phyloP scores from a whole-genome alignment of 1,140 invertebrate species.

The Subanguina moxae region DNA sequence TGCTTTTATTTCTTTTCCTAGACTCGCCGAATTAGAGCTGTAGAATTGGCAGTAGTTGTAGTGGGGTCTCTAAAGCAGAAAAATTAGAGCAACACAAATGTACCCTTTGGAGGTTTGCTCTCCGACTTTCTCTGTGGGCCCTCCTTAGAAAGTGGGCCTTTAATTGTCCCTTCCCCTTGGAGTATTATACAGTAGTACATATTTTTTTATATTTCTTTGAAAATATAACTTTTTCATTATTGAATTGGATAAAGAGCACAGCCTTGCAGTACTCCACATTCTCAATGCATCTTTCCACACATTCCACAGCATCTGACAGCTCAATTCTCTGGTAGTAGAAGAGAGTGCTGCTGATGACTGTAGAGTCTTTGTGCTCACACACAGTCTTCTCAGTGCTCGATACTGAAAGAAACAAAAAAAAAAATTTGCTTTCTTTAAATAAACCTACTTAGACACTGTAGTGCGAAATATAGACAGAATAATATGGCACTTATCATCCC shows the following conservation, averaged over 20 bases:
- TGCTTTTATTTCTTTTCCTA: slow-evolving; percentile 1
- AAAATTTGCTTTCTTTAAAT: neutral
- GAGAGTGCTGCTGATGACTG: neutral
- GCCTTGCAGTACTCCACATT: slow-evolving; percentile 40
- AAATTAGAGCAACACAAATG: neutral
- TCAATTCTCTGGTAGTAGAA: slow-evolving; percentile 44
- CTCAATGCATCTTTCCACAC: slow-evolving; percentile 49
- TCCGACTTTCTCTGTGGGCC: neutral
- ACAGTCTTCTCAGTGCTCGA: neutral
- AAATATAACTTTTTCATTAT: neutral
- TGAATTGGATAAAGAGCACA: slow-evolving; percentile 30
- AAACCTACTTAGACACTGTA: neutral
- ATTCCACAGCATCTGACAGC: slow-evolving; percentile 34
- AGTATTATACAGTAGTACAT: neutral
- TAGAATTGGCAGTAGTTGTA: slow-evolving; percentile 40
- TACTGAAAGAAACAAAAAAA: neutral
- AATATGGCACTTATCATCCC: too few relatives aligned
- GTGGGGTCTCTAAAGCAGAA: slow-evolving; percentile 17
- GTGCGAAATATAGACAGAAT: too few relatives aligned
- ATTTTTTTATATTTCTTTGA: slow-evolving; percentile 10
- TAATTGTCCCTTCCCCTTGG: too few relatives aligned
- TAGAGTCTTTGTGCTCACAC: neutral
- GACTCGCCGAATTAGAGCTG: slow-evolving; percentile 38
- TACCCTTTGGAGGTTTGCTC: neutral
- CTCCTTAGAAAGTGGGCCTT: too few relatives aligned